phyloP scores from a whole-genome alignment of 2,113 vertebrate genomes.

The Alosa alosa region DNA sequence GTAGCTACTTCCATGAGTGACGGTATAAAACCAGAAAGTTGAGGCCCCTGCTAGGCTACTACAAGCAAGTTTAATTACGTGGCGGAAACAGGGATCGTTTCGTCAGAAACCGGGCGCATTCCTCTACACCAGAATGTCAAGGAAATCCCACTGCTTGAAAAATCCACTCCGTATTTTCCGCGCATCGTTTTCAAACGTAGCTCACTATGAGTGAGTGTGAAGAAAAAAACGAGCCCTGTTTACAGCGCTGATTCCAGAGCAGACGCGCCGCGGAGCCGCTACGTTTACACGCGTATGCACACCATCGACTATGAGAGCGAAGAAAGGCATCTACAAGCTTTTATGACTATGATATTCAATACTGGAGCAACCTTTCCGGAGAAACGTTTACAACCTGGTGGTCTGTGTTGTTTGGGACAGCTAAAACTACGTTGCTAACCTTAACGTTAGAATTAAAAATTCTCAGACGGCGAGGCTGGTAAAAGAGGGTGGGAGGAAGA shows the following conservation, averaged over 20 bases:
- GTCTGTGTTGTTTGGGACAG: not conserved
- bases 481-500: slow-evolving; percentile 53
- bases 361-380: not conserved
- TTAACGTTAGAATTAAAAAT: slow-evolving; percentile 15
- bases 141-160: not conserved
- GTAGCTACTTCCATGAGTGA: too few species aligned
- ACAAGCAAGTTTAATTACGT: not conserved
- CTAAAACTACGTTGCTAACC: not conserved
- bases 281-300: slow-evolving; percentile 10
- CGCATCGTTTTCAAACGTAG: slow-evolving; percentile 53
- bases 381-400: not conserved
- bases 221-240: slow-evolving; percentile 68
- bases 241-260: slow-evolving; percentile 61
- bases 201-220: slow-evolving; percentile 38
- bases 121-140: not conserved
- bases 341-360: not conserved
- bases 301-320: slow-evolving; percentile 11
- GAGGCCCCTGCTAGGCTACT: not conserved
- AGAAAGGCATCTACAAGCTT: not conserved
- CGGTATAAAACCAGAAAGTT: not conserved
- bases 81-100: not conserved
- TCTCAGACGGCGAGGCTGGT: slow-evolving; percentile 55
- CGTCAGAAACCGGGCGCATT: not conserved
- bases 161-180: slow-evolving; percentile 55
- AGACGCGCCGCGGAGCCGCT: slow-evolving; percentile 35